Evolutionary conservation across 2,113 vertebrate species (phyloP).

Genomic region (Cebus imitator): DNA sequence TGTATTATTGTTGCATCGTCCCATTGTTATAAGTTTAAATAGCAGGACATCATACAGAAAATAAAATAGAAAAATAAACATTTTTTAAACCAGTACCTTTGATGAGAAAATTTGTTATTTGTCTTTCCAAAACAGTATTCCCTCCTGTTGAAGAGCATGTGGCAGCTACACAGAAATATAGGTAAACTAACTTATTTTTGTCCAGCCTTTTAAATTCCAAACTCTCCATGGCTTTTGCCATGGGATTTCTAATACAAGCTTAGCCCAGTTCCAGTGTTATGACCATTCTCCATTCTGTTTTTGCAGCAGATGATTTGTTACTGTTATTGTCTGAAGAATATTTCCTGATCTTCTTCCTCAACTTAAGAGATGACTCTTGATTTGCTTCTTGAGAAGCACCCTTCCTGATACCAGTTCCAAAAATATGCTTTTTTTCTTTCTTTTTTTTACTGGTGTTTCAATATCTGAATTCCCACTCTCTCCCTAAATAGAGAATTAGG

Average conservation of each 20-base stretch:
- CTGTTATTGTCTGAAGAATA: neutral
- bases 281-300: neutral
- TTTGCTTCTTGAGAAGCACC: neutral
- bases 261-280: neutral
- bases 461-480: neutral
- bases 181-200: neutral
- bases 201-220: neutral
- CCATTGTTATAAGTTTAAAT: neutral
- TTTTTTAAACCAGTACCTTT: neutral
- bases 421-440: neutral
- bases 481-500: neutral
- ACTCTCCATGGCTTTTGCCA: neutral
- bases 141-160: neutral
- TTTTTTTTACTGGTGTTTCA: no score
- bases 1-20: neutral
- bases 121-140: neutral
- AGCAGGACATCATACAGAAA: neutral
- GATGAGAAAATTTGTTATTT: neutral
- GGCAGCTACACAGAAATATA: rapidly evolving
- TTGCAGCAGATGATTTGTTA: neutral
- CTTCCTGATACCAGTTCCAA: neutral
- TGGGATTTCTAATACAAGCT: neutral
- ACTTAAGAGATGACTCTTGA: neutral
- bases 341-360: neutral
- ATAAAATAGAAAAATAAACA: neutral